A percentile compares a stretch with the other conserved stretches of the same genome.
phyloP scores from a whole-genome alignment of 2,113 vertebrate species.

The Corapipo altera region DNA sequence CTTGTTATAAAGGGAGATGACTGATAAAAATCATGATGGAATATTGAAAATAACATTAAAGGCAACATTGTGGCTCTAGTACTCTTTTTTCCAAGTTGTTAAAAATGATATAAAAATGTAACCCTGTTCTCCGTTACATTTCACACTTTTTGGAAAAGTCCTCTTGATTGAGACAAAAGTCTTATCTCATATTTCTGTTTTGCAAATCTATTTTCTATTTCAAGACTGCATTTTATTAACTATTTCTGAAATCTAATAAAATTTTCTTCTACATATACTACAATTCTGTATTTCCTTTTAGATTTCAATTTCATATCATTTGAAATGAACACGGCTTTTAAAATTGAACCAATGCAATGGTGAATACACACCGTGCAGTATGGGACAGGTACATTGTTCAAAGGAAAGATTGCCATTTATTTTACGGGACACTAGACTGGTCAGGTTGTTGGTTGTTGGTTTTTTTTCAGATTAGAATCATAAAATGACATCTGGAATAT shows the following conservation, averaged over 20 bases:
- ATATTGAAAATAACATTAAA: constrained; percentile 40
- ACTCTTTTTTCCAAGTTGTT: background rate
- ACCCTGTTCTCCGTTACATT: background rate
- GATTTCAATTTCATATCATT: background rate
- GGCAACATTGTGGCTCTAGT: background rate
- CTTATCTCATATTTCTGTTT: background rate
- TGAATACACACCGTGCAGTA: background rate
- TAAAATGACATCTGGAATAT: background rate
- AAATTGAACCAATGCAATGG: background rate
- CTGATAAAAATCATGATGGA: constrained; percentile 26
- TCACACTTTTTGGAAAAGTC: background rate
- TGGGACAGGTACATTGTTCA: background rate
- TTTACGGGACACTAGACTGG: background rate
- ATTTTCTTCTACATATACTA: background rate
- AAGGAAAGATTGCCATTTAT: background rate
- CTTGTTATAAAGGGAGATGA: background rate
- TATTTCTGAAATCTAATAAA: background rate
- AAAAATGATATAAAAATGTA: background rate
- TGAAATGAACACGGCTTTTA: background rate
- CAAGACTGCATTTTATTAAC: background rate
- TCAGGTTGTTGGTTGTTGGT: background rate
- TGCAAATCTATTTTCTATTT: background rate
- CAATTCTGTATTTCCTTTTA: background rate
- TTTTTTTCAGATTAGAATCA: background rate
- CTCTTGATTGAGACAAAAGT: background rate